phyloP scores from a whole-genome alignment of 1,140 invertebrate species.

The Akabosia matsudoensis region DNA sequence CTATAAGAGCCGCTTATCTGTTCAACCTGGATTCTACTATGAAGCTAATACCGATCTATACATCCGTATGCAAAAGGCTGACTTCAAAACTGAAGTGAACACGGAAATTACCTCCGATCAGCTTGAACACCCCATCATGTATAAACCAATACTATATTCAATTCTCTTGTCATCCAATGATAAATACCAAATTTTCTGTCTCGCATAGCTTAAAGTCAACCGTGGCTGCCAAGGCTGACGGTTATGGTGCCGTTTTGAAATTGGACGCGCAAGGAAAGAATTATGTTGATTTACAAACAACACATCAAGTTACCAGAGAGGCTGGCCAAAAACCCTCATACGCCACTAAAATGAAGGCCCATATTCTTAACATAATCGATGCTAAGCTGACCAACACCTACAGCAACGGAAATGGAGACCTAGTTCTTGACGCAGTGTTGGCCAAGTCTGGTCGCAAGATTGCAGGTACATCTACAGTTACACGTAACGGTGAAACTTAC shows the following conservation, averaged over 20 bases:
- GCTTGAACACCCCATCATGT: constrained; percentile 30
- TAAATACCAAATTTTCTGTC: no score
- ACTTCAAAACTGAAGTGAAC: constrained; percentile 21
- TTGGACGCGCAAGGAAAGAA: constrained; percentile 32
- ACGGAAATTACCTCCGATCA: constrained; percentile 34
- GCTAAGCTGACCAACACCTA: constrained; percentile 24
- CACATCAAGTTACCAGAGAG: neutral
- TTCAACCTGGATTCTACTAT: constrained; percentile 29
- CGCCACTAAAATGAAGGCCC: constrained; percentile 21
- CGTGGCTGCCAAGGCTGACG: constrained; percentile 3
- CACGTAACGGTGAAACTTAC: constrained; percentile 15
- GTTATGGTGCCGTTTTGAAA: constrained; percentile 1
- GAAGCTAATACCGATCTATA: constrained; percentile 35
- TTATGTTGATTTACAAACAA: constrained; percentile 26
- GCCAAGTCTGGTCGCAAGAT: constrained; percentile 34
- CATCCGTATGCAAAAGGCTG: constrained; percentile 20
- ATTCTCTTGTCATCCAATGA: no score
- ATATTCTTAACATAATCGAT: constrained; percentile 35
- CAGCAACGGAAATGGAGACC: neutral
- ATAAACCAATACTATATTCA: neutral
- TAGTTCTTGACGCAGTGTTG: constrained; percentile 34
- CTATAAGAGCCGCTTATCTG: constrained; percentile 28
- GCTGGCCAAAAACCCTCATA: constrained; percentile 19
- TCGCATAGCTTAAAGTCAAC: constrained; percentile 17
- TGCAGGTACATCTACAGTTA: constrained; percentile 5